phyloP scores from a whole-genome alignment of 2,113 vertebrate species.

The Elephantulus edwardii region DNA sequence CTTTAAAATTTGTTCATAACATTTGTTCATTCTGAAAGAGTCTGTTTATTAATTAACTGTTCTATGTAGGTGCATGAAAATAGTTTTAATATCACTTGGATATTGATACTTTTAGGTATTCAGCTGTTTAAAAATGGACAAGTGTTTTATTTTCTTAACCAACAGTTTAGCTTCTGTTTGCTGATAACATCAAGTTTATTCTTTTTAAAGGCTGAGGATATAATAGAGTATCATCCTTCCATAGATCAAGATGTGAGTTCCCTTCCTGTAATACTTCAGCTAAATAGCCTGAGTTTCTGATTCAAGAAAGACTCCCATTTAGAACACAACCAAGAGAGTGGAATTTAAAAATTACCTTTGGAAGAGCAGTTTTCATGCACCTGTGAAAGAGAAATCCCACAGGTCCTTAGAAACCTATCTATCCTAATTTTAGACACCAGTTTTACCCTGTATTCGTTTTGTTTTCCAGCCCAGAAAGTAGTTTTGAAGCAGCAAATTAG shows the following conservation, averaged over 20 bases:
- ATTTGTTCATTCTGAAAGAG: neutral
- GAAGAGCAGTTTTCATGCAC: neutral
- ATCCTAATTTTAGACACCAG: conserved; percentile 4
- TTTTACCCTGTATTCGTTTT: conserved; percentile 47
- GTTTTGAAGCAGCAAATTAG: conserved; percentile 14
- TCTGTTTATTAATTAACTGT: conserved; percentile 3
- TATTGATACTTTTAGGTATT: neutral
- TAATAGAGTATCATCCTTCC: neutral
- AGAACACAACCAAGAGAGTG: conserved; percentile 13
- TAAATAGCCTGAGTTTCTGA: conserved; percentile 17
- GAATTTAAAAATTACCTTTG: conserved; percentile 42
- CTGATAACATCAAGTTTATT: neutral
- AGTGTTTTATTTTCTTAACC: conserved; percentile 38
- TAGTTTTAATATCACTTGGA: neutral
- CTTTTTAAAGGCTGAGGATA: neutral
- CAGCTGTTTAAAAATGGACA: neutral
- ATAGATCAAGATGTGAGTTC: neutral
- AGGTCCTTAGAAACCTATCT: neutral
- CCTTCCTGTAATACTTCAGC: neutral
- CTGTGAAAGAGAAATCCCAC: conserved; percentile 30
- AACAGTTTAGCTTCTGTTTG: neutral
- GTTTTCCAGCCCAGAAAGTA: conserved; percentile 12
- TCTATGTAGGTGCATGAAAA: neutral
- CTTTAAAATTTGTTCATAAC: conserved; percentile 2
- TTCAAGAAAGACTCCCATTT: conserved; percentile 39